Conservation (phyloP, 2,888 invertebrate species). For the Himalopsyche tibetana region DNA sequence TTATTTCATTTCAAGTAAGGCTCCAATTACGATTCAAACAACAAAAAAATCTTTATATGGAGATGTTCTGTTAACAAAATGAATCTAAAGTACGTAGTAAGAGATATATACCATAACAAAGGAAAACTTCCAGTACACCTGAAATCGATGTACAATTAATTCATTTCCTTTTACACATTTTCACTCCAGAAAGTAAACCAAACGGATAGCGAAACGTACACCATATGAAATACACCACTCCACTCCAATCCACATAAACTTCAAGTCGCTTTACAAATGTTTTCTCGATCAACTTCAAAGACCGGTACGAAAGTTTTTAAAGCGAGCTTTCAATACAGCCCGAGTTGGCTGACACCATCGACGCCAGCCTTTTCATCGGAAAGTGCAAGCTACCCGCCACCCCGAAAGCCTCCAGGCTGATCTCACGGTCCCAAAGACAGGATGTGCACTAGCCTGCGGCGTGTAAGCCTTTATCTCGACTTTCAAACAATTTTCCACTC, state of each 20-base stretch:
- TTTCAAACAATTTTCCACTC: slow-evolving; percentile 34
- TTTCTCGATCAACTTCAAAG: slow-evolving; percentile 27
- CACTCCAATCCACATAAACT: slow-evolving; percentile 16
- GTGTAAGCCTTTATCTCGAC: slow-evolving; percentile 34
- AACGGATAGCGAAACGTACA: background rate
- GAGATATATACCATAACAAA: too few species aligned
- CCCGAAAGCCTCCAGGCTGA: slow-evolving; percentile 14
- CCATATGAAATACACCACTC: slow-evolving; percentile 1
- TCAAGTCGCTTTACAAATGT: slow-evolving; percentile 25
- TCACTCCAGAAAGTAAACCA: background rate
- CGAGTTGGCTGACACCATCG: slow-evolving; percentile 22
- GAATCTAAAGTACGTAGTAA: too few species aligned
- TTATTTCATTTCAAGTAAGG: too few species aligned
- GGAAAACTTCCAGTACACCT: too few species aligned
- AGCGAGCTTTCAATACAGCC: slow-evolving; percentile 22
- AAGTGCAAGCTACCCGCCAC: slow-evolving; percentile 7
- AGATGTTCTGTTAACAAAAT: too few species aligned
- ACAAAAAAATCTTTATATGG: too few species aligned
- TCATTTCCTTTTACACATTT: background rate
- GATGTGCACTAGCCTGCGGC: slow-evolving; percentile 34
- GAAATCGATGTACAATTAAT: background rate
- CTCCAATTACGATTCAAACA: too few species aligned
- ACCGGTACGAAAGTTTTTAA: slow-evolving; percentile 19
- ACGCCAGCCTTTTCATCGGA: slow-evolving; percentile 24
- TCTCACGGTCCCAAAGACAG: slow-evolving; percentile 34